phyloP scores from a whole-genome alignment of 2,113 vertebrate genomes.

The Holacanthus passer region DNA sequence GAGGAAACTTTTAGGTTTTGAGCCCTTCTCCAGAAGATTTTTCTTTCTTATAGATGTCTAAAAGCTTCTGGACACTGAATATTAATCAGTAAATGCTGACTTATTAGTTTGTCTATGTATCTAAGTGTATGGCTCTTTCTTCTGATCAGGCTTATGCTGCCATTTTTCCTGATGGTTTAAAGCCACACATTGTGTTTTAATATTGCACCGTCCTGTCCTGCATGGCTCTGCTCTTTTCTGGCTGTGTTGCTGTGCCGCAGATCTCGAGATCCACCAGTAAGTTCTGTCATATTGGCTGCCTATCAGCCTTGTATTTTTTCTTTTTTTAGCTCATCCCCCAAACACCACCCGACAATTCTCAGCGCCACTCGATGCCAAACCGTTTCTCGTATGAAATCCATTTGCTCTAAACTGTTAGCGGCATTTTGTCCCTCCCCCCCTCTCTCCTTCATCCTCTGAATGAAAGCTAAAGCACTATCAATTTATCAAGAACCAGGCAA shows the following conservation, averaged over 20 bases:
- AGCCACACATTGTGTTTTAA: background rate
- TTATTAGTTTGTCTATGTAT: background rate
- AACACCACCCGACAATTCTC: constrained; percentile 33
- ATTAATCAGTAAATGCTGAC: background rate
- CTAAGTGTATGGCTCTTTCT: background rate
- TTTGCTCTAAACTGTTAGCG: constrained; percentile 75
- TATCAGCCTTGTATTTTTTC: background rate
- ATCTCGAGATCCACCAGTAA: constrained; percentile 11
- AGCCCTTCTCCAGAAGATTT: background rate
- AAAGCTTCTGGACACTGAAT: constrained; percentile 4
- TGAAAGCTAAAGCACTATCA: constrained; percentile 77
- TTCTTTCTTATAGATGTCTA: background rate
- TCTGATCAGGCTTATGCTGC: background rate
- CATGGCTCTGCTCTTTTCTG: background rate
- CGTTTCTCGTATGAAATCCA: constrained; percentile 66
- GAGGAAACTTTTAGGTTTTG: constrained; percentile 6
- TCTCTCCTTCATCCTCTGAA: constrained; percentile 59
- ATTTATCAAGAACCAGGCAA: constrained; percentile 79
- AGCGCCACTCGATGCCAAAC: constrained; percentile 50
- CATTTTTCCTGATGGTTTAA: background rate
- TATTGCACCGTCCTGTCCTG: background rate
- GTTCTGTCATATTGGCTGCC: constrained; percentile 2
- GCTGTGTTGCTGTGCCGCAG: background rate
- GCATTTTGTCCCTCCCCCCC: constrained; percentile 58
- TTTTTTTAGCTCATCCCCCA: constrained; percentile 14